phyloP scores from a whole-genome alignment of 2,113 vertebrate species.

The Tiliqua scincoides region DNA sequence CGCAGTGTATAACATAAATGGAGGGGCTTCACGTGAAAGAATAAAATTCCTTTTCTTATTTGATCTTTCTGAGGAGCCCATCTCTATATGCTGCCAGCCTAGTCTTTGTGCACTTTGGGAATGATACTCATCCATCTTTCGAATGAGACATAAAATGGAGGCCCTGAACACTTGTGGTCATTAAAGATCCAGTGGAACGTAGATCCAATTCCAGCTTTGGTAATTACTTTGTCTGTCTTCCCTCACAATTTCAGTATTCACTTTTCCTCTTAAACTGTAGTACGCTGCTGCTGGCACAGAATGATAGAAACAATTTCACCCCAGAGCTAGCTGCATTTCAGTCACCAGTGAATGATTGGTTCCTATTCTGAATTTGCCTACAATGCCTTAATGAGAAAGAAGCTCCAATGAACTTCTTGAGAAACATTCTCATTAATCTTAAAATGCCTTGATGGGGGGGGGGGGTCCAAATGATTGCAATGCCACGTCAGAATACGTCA shows the following conservation, averaged over 20 bases:
- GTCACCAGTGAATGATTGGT: neutral
- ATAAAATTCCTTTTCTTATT: constrained; percentile 47
- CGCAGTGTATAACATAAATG: constrained; percentile 46
- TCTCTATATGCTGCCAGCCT: constrained; percentile 40
- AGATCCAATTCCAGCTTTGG: constrained; percentile 42
- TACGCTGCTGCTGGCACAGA: constrained; percentile 20
- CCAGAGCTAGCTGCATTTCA: neutral
- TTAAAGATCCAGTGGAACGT: constrained; percentile 46
- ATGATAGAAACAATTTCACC: neutral
- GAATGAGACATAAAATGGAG: constrained; percentile 56
- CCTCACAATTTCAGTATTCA: constrained; percentile 18
- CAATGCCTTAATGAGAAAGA: neutral
- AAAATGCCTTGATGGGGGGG: neutral
- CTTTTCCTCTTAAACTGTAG: constrained; percentile 16
- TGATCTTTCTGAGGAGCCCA: constrained; percentile 28
- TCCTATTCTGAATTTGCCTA: neutral
- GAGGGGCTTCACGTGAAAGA: constrained; percentile 27
- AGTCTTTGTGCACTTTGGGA: constrained; percentile 39
- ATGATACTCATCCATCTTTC: constrained; percentile 52
- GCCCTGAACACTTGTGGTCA: constrained; percentile 47
- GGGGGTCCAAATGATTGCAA: too few species aligned
- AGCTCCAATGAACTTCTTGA: neutral
- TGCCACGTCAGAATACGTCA: too few species aligned
- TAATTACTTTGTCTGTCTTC: constrained; percentile 48
- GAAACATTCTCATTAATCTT: neutral